Evolutionary conservation across 2,888 invertebrate species (phyloP), one percentile per base, ranked within the genome.

Genomic region (Cryptus viduatorius): DNA sequence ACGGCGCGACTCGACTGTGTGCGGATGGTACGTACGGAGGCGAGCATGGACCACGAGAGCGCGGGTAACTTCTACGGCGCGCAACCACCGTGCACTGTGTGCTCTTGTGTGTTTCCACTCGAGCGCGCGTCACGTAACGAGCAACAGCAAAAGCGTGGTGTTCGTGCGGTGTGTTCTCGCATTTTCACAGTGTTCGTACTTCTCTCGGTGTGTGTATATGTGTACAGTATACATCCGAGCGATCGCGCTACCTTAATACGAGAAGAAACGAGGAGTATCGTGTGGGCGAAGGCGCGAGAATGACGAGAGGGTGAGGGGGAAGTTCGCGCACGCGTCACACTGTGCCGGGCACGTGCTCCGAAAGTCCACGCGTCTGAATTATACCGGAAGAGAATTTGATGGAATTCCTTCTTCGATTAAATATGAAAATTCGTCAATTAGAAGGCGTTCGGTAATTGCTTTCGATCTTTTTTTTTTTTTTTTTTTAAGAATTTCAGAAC

Each of bases 41-140:
- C 56, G 72, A 72, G 46, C 76, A 64, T 65, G 76, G 65, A 76
- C 65, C 50, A 65, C 50, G 65, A 53, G 56, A 48, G 68, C 68
- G 79, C 79, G 76, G 44, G 31, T 61, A 42, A 64, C 69, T 56
- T 61, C 42, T 56, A 64, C 64, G 65, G 53, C 65, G 56, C 71
- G 56, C 79, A 83, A 83, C 79, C 83, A 79, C 83, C 56, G 79
- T 79, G 76, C 76, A 79, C 67, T 65, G 67, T 37, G 59, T 42
- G 65, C 31, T 37, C 31, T 50, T 50, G 69, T 71, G 68, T 80
- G 73, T 76, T 72, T 46, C 56, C 75, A 71, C 80, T 76, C 79
- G 31, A 46, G 59, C 50, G 72, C 76, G 80, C 76, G 76, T 77
- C 61, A 81, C 77, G 64, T 76, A 76, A 69, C 81, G 64, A 61